Conservation (phyloP, 1,140 invertebrate species). For the fruit fly (Drosophila melanogaster) region DNA sequence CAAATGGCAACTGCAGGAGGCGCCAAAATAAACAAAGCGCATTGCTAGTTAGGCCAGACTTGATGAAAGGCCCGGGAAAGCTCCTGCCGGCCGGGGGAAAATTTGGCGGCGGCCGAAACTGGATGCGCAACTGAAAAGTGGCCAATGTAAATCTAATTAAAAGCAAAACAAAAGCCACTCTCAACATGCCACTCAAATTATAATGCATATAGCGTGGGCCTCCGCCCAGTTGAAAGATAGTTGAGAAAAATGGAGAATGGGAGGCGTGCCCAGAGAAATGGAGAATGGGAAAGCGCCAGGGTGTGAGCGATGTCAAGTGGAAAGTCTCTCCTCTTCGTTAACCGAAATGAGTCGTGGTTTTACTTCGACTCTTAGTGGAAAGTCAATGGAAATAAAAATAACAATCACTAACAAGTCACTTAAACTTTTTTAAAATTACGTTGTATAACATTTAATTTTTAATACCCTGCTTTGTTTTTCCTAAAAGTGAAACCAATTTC, state of each 20-base stretch:
- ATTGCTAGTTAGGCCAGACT: constrained; percentile 65
- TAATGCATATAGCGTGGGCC: constrained; percentile 65
- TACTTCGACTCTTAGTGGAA: background rate
- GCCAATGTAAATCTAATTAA: constrained; percentile 82
- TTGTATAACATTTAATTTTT: too few relatives aligned
- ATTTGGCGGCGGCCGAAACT: constrained; percentile 21
- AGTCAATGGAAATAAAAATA: background rate
- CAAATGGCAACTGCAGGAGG: constrained; percentile 58
- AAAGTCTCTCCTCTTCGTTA: constrained; percentile 33
- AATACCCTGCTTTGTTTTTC: too few relatives aligned
- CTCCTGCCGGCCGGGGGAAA: constrained; percentile 7
- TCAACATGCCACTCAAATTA: constrained; percentile 81
- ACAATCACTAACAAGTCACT: background rate
- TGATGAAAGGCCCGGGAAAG: constrained; percentile 46
- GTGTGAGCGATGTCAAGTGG: constrained; percentile 39
- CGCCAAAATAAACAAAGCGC: constrained; percentile 80
- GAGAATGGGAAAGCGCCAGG: constrained; percentile 3
- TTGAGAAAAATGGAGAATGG: background rate
- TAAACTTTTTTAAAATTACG: too few relatives aligned
- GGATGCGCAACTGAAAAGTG: constrained; percentile 75
- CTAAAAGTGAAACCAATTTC: too few relatives aligned
- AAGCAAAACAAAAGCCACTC: constrained; percentile 81
- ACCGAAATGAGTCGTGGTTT: constrained; percentile 26
- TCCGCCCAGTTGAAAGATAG: constrained; percentile 10
- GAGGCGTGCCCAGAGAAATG: background rate